phyloP scores from a whole-genome alignment of 1,140 invertebrate genomes.

The Drosophila nigrodunni region DNA sequence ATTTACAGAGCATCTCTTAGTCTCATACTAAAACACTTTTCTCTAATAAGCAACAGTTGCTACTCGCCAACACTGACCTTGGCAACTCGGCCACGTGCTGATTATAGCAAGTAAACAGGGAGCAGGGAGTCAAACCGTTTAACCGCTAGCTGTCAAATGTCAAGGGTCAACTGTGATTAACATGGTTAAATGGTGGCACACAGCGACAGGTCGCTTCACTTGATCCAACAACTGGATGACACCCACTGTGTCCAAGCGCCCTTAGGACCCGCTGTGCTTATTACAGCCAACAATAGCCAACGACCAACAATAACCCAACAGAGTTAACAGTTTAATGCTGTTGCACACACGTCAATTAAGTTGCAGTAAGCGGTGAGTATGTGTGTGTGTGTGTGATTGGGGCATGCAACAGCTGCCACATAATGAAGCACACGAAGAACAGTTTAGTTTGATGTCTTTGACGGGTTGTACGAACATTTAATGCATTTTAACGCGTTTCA shows the following conservation, averaged over 20 bases:
- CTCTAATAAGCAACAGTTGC: conserved; percentile 16
- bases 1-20: background rate
- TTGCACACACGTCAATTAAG: conserved; percentile 17
- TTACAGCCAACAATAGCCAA: background rate
- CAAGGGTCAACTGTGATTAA: conserved; percentile 38
- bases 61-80: conserved; percentile 8
- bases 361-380: background rate
- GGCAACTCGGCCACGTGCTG: background rate
- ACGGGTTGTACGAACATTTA: conserved; percentile 3
- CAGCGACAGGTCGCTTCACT: conserved; percentile 20
- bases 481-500: background rate
- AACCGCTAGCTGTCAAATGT: conserved; percentile 36
- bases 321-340: conserved; percentile 23
- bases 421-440: background rate
- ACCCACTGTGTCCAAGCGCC: conserved; percentile 4
- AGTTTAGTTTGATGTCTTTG: background rate
- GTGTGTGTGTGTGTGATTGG: background rate
- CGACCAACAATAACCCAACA: background rate
- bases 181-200: background rate
- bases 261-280: conserved; percentile 28
- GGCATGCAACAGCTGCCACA: conserved; percentile 5
- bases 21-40: background rate
- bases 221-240: conserved; percentile 13
- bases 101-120: background rate
- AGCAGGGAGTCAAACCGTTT: conserved; percentile 23